These are phyloP conservation scores for Eutolmus rufibarbis DNA, from an alignment of 2,888 invertebrate genomes.

Conservation along the genomic window DNA sequence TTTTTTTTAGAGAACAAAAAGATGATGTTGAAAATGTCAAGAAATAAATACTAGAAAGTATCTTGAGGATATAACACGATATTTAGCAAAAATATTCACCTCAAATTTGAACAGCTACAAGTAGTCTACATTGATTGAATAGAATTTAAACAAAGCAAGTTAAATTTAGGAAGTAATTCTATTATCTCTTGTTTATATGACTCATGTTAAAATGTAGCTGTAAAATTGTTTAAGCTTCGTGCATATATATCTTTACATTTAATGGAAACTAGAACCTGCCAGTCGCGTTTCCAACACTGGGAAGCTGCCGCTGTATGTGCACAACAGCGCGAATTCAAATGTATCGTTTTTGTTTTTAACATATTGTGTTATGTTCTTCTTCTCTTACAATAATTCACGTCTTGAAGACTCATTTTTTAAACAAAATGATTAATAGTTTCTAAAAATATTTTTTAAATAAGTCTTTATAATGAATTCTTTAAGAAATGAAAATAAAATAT, in stretches of 20 bases:
- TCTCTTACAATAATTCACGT: slow-evolving; percentile 27
- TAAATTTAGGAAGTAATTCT: slow-evolving; percentile 31
- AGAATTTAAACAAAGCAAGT: slow-evolving; percentile 33
- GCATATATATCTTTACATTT: slow-evolving; percentile 25
- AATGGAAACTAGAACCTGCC: slow-evolving; percentile 34
- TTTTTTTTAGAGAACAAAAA: not conserved
- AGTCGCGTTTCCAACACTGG: slow-evolving; percentile 37
- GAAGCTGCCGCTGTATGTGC: slow-evolving; percentile 20
- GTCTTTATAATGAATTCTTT: slow-evolving; percentile 27
- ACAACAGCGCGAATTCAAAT: slow-evolving; percentile 7
- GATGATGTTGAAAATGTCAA: not conserved
- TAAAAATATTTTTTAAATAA: slow-evolving; percentile 27
- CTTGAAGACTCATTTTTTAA: slow-evolving; percentile 36
- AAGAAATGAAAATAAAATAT: not conserved
- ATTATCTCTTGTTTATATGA: slow-evolving; percentile 15
- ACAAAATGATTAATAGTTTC: slow-evolving; percentile 36
- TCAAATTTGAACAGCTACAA: slow-evolving; percentile 28
- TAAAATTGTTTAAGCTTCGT: slow-evolving; percentile 29
- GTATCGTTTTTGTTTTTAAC: not conserved
- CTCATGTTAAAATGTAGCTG: slow-evolving; percentile 33
- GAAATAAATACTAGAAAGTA: slow-evolving; percentile 21
- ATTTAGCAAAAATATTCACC: slow-evolving; percentile 22
- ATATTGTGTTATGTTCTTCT: slow-evolving; percentile 22
- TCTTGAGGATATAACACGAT: slow-evolving; percentile 23
- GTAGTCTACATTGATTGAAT: slow-evolving; percentile 14